A percentile compares a stretch with the other conserved stretches of the same genome.
These are phyloP conservation scores for Orussus abietinus DNA, from an alignment of 1,140 invertebrate species.

Conservation along the genomic window DNA sequence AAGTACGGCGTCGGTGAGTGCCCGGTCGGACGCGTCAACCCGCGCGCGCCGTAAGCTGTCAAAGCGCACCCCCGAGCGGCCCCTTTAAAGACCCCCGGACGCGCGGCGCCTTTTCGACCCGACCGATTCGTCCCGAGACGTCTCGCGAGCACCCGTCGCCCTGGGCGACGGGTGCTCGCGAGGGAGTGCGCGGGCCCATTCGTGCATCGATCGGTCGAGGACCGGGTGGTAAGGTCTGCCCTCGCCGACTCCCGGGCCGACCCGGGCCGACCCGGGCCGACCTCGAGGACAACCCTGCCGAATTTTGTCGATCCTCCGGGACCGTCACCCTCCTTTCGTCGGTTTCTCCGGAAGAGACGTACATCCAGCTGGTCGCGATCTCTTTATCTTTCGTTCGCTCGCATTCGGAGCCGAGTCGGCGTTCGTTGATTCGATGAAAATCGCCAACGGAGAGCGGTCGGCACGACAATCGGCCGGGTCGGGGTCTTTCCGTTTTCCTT, in stretches of 20 bases:
- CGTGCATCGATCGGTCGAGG: constrained; percentile 48
- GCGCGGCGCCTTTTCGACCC: constrained; percentile 2
- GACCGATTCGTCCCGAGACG: constrained; percentile 3
- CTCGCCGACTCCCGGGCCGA: constrained; percentile 3
- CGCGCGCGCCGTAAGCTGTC: constrained; percentile 9
- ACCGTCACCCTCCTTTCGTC: too few species aligned
- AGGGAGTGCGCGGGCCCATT: constrained; percentile 35
- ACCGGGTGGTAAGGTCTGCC: constrained; percentile 25
- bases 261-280: constrained; percentile 1
- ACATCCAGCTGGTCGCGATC: too few species aligned
- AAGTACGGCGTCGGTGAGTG: constrained; percentile 65
- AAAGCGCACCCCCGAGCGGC: constrained; percentile 7
- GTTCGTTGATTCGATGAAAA: too few species aligned
- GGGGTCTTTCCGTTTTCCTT: too few species aligned
- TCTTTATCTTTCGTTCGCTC: constrained; percentile 4
- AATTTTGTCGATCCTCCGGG: too few species aligned
- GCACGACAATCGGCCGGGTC: too few species aligned
- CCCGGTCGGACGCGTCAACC: background rate
- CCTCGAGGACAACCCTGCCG: too few species aligned
- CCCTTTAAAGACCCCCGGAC: background rate
- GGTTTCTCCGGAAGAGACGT: too few species aligned
- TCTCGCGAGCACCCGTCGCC: constrained; percentile 6
- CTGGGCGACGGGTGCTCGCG: constrained; percentile 8
- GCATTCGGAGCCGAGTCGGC: too few species aligned
- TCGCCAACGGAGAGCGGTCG: too few species aligned